These are phyloP conservation scores for Antechinus stuartii DNA, from an alignment of 2,113 vertebrate species.

Conservation along the genomic window DNA sequence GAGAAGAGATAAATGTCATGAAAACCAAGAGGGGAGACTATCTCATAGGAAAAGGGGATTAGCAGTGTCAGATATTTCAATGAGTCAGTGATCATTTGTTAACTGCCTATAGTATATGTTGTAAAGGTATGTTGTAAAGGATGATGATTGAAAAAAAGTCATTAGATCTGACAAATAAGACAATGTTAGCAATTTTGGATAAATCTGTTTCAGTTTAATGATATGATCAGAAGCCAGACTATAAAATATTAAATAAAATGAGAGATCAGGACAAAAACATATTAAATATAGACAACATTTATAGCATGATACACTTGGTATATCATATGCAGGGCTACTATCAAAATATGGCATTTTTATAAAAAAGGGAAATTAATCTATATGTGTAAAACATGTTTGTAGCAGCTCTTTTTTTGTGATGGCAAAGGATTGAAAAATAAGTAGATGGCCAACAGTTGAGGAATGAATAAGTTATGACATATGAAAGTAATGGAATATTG, in stretches of 20 bases:
- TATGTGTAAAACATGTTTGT: too few species aligned
- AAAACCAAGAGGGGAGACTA: neutral
- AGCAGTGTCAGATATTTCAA: neutral
- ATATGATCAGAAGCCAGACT: neutral
- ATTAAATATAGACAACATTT: neutral
- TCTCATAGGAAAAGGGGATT: neutral
- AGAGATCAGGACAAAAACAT: neutral
- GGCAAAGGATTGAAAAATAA: too few species aligned
- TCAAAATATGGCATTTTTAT: neutral
- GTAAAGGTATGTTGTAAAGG: neutral
- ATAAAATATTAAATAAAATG: neutral
- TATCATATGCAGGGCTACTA: neutral
- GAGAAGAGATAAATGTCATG: neutral
- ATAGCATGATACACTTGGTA: neutral
- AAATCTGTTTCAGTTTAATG: too few species aligned
- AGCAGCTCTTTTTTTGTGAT: too few species aligned
- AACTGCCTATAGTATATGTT: neutral
- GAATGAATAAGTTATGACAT: too few species aligned
- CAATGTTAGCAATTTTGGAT: neutral
- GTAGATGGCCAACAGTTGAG: too few species aligned
- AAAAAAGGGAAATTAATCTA: too few species aligned
- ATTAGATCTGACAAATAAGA: neutral
- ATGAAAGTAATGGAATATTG: too few species aligned
- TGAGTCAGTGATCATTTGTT: neutral
- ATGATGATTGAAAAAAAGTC: neutral